Conservation (phyloP, 2,797 vertebrate species). For the Liasis olivaceus region DNA sequence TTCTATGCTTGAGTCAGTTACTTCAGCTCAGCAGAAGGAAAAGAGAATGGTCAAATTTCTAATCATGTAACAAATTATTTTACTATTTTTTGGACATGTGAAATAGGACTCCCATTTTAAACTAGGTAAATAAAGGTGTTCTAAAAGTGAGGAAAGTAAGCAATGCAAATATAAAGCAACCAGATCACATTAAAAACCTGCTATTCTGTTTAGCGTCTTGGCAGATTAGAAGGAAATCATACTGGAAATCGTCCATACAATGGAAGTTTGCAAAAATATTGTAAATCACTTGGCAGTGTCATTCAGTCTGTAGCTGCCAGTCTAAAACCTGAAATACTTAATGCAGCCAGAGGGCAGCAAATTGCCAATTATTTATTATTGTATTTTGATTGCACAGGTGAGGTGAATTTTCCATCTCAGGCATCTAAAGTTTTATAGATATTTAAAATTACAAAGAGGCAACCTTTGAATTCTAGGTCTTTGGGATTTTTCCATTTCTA, state of each 20-base stretch:
- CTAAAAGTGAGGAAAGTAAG: background rate
- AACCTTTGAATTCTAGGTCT: background rate
- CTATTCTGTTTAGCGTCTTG: background rate
- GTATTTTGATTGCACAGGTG: constrained; percentile 1
- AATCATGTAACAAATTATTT: constrained; percentile 7
- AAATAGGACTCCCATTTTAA: background rate
- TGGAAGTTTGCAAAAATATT: background rate
- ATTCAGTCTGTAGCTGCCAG: background rate
- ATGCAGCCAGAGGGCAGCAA: constrained; percentile 35
- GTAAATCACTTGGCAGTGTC: background rate
- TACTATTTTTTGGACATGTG: constrained; percentile 3
- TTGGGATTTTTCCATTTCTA: background rate
- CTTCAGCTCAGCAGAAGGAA: constrained; percentile 10
- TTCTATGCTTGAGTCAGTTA: background rate
- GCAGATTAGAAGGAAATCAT: background rate
- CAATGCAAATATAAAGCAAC: background rate
- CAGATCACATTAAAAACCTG: background rate
- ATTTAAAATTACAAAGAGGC: background rate
- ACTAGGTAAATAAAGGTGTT: constrained; percentile 2
- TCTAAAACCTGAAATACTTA: background rate
- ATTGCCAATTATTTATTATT: constrained; percentile 5
- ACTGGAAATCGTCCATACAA: background rate
- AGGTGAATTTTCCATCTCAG: background rate
- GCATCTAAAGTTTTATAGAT: background rate
- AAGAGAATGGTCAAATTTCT: background rate